Evolutionary conservation across 2,888 invertebrate genomes (phyloP).

Genomic region (Lepidocyrtoides sp.): DNA sequence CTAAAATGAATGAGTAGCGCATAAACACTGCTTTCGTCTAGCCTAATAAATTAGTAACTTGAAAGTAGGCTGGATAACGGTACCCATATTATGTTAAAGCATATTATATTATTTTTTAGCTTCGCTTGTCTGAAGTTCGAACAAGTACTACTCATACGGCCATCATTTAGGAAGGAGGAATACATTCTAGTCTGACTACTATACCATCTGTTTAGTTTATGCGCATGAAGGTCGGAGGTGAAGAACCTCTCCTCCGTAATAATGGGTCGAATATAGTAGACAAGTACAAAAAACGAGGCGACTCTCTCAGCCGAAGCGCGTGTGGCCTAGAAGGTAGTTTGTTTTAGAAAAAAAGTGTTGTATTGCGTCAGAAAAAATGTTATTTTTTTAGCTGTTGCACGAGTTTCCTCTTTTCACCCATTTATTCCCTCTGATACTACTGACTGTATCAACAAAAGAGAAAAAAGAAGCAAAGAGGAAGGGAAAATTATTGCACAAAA

Average conservation of each 20-base stretch:
- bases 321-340: conserved; percentile 35
- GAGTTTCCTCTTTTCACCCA: conserved; percentile 19
- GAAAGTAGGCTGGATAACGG: too few species aligned
- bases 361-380: conserved; percentile 38
- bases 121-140: too few species aligned
- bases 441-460: conserved; percentile 1
- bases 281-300: not conserved
- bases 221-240: conserved; percentile 64
- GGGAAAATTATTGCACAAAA: conserved; percentile 25
- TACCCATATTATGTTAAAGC: too few species aligned
- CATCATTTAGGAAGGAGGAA: too few species aligned
- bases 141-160: too few species aligned
- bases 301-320: not conserved
- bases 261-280: not conserved
- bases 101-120: too few species aligned
- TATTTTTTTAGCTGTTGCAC: conserved; percentile 27
- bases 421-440: not conserved
- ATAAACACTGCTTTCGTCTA: too few species aligned
- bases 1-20: not conserved
- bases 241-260: conserved; percentile 51
- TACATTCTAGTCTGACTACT: too few species aligned
- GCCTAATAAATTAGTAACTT: too few species aligned
- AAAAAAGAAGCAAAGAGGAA: not conserved
- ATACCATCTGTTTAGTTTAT: not conserved
- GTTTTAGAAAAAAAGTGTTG: conserved; percentile 14